Evolutionary conservation across 1,140 invertebrate species (phyloP), one percentile per base, ranked within the genome.

Genomic region (Pseudomyrmex dendroicus): DNA sequence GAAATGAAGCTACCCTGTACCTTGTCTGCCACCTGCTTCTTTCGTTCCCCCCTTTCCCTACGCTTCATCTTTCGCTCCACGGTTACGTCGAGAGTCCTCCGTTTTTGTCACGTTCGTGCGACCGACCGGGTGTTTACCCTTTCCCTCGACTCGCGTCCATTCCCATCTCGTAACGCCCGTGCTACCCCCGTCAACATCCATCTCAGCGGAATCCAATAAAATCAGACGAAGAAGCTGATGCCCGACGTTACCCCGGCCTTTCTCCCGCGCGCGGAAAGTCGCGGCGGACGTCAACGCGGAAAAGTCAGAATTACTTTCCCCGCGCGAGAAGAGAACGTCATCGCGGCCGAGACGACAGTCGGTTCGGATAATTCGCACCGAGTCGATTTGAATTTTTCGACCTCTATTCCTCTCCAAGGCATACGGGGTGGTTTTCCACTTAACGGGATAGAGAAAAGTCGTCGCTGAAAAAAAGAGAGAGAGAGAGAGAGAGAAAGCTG

Each of bases 1-100:
- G 89, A 91, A 91, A 92, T 86, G 91, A 90, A 92, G 91, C 84
- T 84, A 83, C 82, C 73, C 84, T 85, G 72, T 82, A 86, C 84
- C 63, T 85, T 82, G 82, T 87, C 86, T 86, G 82, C 86, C 86
- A 83, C 61, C 86, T 82, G 73, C 83, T 72, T 85, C 86, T 83
- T 70, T 63, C 74, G 46, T 61, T 83, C 64, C 74, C 74, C 73
- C 66, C 72, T 76, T 61, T 48, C 64, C 46, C 25, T 59, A 59
- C 44, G 8, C 63, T 70, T 76, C 56, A 67, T 57, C 77, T 67
- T 59, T 85, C 15, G 22, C 72, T 54, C 62, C 63, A 66, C 57
- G 62, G 68, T 78, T 86, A 76, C 59, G 88, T 77, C 85, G 63
- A 84, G 48, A 67, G 35, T 82, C 57, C 56, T 78, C 77, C 73